Evolutionary conservation across 2,888 invertebrate genomes (phyloP), one percentile per base, ranked within the genome.

Genomic region (Rotaria magnacalcarata): DNA sequence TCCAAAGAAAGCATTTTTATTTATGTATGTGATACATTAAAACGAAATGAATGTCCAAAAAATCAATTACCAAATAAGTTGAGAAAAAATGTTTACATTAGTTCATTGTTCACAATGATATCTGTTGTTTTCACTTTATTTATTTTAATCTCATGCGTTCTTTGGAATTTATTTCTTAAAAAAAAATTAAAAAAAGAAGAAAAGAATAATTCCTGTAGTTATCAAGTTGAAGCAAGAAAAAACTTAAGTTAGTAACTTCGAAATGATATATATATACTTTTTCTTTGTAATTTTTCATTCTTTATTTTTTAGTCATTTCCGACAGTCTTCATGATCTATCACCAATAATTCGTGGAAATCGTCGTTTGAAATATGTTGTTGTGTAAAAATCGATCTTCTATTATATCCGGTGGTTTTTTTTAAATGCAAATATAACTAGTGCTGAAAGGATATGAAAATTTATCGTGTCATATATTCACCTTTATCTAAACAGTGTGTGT

Each of bases 101-200:
- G 47, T 24, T 80, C 80, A 47, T 24, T 80, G 14, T 14, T 80
- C 19, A 80, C 47, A 14, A 80, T 80, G 80, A 80, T 80, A 43
- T 24, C 11, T 11, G 5, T 80, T 47, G n/a, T 47, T 80, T 80
- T 43, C 11, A 21, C n/a, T 47, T 21, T 47, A 47, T 47, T 47
- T 5, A 43, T 47, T 47, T n/a, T 80, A 41, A 43, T 80, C 47
- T 0, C n/a, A 24, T 80, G 80, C 47, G 47, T 47, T 47, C 47
- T 47, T n/a, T 80, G 47, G 47, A 21, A 80, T 47, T 43, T 80
- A 80, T 80, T 80, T n/a, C 21, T 80, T 80, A 80, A 80, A n/a
- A 41, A 47, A 11, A 8, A 47, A 19, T 14, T 2, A 0, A n/a
- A 2, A 80, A 47, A 11, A 16, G 47, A 80, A 47, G 19, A n/a